Base-by-base conservation (phyloP, 2,113 vertebrate genomes). In the Polypterus bichir region DNA sequence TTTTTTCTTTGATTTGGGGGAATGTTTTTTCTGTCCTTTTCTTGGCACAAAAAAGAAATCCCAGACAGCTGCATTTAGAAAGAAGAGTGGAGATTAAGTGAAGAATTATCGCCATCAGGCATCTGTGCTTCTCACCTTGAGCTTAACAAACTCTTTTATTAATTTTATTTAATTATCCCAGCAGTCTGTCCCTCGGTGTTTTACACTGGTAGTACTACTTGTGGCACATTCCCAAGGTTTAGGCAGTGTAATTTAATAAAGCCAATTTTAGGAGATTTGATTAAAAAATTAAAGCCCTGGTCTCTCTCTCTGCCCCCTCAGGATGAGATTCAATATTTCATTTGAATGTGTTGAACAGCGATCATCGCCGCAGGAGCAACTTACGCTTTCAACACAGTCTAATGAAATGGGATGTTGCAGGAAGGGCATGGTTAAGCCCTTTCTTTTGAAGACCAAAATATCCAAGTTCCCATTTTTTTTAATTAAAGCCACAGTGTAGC, bases 241-340 rank as follows among this genome's bases (percentile, higher is more conserved):
- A 71, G 78, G 76, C 76, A 77, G 78, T 82, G 79, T 88, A 88
- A 88, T 86, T 86, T 84, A 86, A 88, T 88, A 86, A 88, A 86
- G 77, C 75, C 78, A 82, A 86, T 86, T 83, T 79, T 86, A 74
- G 76, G 68, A 74, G 76, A 79, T 79, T 86, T 86, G 80, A 86
- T 86, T 83, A 85, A 88, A 86, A 85, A 86, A 88, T 85, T 82
- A 86, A 27, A 83, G 81, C 80, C 79, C 70, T 80, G 76, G 73
- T 81, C 79, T 27, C 27, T 27, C 27, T 27, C 83, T 84, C 77
- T 77, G 72, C 71, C 68, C 66, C 67, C 74, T 73, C 64, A 73
- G 76, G 71, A 82, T 74, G 78, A 76, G 73, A 79, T 78, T 74
- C 78, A 81, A 84, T 83, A 85, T 80, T 81, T 83, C 75, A 78